phyloP scores from a whole-genome alignment of 2,797 vertebrate genomes.

The Gymnothorax reevesii region DNA sequence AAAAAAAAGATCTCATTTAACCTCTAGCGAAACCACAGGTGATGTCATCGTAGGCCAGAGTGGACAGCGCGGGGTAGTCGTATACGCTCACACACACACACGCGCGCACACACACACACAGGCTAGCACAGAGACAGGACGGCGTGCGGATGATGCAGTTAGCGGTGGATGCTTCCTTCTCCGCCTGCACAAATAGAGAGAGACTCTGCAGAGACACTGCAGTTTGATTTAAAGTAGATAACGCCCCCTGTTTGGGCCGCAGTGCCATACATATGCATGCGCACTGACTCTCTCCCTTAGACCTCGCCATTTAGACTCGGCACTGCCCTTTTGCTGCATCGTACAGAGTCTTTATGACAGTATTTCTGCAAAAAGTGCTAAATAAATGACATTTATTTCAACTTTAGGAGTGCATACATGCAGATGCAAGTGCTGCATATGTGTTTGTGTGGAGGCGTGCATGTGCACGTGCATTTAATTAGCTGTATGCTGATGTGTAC shows the following conservation, averaged over 20 bases:
- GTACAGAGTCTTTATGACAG: no score
- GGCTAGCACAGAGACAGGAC: not conserved
- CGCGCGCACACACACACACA: not conserved
- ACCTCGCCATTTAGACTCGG: not conserved
- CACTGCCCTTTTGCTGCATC: no score
- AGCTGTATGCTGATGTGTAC: no score
- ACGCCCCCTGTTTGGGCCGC: not conserved
- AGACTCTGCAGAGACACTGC: not conserved
- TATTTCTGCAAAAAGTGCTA: no score
- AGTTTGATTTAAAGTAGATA: not conserved
- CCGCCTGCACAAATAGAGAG: not conserved
- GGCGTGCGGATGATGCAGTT: not conserved
- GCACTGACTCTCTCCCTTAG: not conserved
- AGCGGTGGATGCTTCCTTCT: no score
- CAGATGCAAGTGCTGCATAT: not conserved
- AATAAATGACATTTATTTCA: no score
- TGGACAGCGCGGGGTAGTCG: not conserved
- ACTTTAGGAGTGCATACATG: not conserved
- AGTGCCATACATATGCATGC: not conserved
- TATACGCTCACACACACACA: not conserved
- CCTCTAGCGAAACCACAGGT: not conserved
- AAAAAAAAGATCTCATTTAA: slow-evolving; percentile 1
- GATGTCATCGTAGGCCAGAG: not conserved
- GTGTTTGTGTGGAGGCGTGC: not conserved
- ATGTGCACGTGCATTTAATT: not conserved